Evolutionary conservation across 2,888 invertebrate genomes (phyloP).

Genomic region (Micropterix aruncella): DNA sequence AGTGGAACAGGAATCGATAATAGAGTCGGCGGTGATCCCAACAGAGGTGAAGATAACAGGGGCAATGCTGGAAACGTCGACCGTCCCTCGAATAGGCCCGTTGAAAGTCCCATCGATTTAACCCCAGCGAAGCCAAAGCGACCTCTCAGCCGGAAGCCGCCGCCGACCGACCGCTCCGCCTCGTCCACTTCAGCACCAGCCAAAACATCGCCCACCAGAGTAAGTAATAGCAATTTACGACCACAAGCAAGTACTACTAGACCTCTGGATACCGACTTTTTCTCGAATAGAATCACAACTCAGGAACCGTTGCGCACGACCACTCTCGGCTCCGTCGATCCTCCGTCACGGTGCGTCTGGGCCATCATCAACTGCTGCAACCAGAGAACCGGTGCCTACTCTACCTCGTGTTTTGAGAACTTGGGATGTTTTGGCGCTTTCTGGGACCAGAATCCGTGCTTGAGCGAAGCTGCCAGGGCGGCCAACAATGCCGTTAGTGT

Average conservation of each 20-base stretch:
- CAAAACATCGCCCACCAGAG: constrained; percentile 3
- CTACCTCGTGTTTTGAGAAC: neutral
- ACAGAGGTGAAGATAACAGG: constrained; percentile 15
- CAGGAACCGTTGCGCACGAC: constrained; percentile 25
- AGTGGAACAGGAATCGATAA: constrained; percentile 19
- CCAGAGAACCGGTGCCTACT: constrained; percentile 16
- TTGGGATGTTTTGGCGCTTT: neutral
- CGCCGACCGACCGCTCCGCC: constrained; percentile 22
- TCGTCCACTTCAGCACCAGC: constrained; percentile 2
- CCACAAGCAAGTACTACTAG: constrained; percentile 23
- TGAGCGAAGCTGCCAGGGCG: constrained; percentile 8
- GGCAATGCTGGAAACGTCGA: constrained; percentile 15
- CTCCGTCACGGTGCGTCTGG: constrained; percentile 36
- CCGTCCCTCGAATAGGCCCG: constrained; percentile 1
- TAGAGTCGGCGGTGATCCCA: constrained; percentile 9
- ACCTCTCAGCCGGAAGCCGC: constrained; percentile 18
- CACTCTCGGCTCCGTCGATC: constrained; percentile 30
- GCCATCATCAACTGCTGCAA: constrained; percentile 42
- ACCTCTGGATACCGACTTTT: constrained; percentile 13
- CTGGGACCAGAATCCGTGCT: constrained; percentile 16
- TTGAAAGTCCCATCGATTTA: constrained; percentile 24
- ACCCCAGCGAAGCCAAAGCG: constrained; percentile 17
- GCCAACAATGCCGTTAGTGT: neutral
- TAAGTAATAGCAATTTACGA: constrained; percentile 16
- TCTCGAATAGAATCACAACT: constrained; percentile 25